Evolutionary conservation across 1,140 invertebrate genomes (phyloP).

Genomic region (Drosophila ohnishii): DNA sequence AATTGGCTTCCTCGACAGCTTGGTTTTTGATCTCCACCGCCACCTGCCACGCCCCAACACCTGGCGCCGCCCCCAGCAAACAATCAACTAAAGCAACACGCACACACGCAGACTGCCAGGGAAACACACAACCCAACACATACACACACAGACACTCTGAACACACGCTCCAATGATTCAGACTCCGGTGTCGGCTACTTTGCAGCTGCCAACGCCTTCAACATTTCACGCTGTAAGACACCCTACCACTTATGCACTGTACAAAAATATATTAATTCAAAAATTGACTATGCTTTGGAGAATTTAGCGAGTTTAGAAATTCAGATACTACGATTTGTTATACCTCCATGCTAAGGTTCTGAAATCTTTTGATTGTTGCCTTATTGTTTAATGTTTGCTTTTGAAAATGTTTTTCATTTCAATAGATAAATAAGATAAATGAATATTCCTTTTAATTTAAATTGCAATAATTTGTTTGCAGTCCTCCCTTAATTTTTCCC

Average conservation of each 20-base stretch:
- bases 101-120: constrained; percentile 9
- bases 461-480: not conserved
- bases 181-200: constrained; percentile 44
- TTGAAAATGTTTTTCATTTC: too few relatives aligned
- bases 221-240: constrained; percentile 60
- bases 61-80: constrained; percentile 60
- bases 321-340: too few relatives aligned
- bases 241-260: constrained; percentile 34
- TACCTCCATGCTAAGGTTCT: too few relatives aligned
- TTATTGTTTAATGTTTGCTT: too few relatives aligned
- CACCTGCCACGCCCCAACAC: constrained; percentile 33
- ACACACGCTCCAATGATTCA: constrained; percentile 35
- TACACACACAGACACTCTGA: constrained; percentile 9
- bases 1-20: constrained; percentile 59
- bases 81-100: constrained; percentile 73
- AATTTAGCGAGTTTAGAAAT: too few relatives aligned
- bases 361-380: too few relatives aligned
- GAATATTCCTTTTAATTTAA: too few relatives aligned
- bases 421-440: too few relatives aligned
- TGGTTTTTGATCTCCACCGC: not conserved
- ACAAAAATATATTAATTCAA: not conserved
- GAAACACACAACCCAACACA: constrained; percentile 5
- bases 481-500: not conserved
- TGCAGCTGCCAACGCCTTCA: constrained; percentile 48
- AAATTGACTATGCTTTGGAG: too few relatives aligned